phyloP scores from a whole-genome alignment of 2,888 invertebrate genomes.

The Agrochola lychnidis region DNA sequence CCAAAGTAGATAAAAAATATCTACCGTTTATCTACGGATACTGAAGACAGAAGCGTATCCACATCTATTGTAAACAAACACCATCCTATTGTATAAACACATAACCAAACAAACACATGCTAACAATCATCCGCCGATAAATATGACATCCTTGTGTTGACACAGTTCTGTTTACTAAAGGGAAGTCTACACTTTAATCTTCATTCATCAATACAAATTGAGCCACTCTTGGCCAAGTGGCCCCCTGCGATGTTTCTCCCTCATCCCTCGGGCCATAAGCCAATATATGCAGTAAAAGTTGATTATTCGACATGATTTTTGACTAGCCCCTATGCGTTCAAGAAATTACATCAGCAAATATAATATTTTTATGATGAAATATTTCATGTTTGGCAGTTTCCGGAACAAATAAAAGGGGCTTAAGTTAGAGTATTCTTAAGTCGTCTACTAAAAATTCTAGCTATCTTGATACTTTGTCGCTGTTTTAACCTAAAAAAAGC shows the following conservation, averaged over 20 bases:
- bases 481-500: neutral
- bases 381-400: conserved; percentile 17
- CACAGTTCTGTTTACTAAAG: conserved; percentile 51
- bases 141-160: conserved; percentile 45
- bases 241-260: conserved; percentile 67
- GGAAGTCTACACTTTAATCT: conserved; percentile 60
- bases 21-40: neutral
- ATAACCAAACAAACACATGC: conserved; percentile 35
- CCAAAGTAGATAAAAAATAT: neutral
- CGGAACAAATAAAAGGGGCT: neutral
- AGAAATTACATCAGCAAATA: conserved; percentile 61
- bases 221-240: conserved; percentile 71
- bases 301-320: conserved; percentile 83
- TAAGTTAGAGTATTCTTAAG: neutral
- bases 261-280: conserved; percentile 69
- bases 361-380: conserved; percentile 54
- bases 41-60: conserved; percentile 23
- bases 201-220: conserved; percentile 67
- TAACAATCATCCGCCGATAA: conserved; percentile 17
- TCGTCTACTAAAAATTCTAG: neutral
- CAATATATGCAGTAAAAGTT: conserved; percentile 81
- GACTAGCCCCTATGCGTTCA: conserved; percentile 67
- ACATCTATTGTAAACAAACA: conserved; percentile 24
- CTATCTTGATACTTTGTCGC: neutral
- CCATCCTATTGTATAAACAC: conserved; percentile 30